Evolutionary conservation across 2,888 invertebrate genomes (phyloP), one percentile per base, ranked within the genome.

Genomic region (Drosophila prolongata): DNA sequence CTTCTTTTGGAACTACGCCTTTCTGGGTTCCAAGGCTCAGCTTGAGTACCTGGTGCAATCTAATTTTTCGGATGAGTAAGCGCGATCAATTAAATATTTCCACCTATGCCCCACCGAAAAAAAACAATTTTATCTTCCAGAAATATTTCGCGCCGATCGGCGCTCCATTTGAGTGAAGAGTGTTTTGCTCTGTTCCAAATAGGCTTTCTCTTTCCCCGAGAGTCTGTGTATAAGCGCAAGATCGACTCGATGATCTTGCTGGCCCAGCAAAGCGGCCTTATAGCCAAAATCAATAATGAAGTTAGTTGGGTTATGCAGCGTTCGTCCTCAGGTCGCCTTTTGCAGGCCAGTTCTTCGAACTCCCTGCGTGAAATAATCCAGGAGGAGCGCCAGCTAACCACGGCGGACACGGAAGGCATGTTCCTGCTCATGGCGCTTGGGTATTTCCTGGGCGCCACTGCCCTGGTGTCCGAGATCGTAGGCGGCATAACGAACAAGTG

Each of bases 391-490:
- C 95, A 95, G 24, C 90, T 97, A n/a, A 95, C 95, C 1, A 92
- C 96, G 35, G 96, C 95, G 82, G 97, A 97, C 74, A 96, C 96
- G 0, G 96, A 96, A 92, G 97, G 97, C 10, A 96, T 96, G 95
- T 96, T 96, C 87, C 91, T 96, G 3, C 93, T 97, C 1, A 93
- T 96, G 76, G 95, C 93, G 6, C 94, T 95, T 44, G 97, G 97
- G 0, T 95, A 95, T 87, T 86, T 95, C 0, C 87, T 95, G 30
- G 96, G 95, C 5, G 94, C 93, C 0, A 92, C 94, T 3, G 94
- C 94, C 4, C 91, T 96, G 10, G 79, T 95, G 13, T 94, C 95
- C 0, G 96, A 96, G 92, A 95, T 95, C 92, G 94, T 95, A 85
- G 95, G 95, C 19, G 95, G 95, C 2, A 95, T 95, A 69, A 93